A percentile compares a stretch with the other conserved stretches of the same genome.
These are phyloP conservation scores for Strix aluco DNA, from an alignment of 2,113 vertebrate genomes.

Conservation along the genomic window DNA sequence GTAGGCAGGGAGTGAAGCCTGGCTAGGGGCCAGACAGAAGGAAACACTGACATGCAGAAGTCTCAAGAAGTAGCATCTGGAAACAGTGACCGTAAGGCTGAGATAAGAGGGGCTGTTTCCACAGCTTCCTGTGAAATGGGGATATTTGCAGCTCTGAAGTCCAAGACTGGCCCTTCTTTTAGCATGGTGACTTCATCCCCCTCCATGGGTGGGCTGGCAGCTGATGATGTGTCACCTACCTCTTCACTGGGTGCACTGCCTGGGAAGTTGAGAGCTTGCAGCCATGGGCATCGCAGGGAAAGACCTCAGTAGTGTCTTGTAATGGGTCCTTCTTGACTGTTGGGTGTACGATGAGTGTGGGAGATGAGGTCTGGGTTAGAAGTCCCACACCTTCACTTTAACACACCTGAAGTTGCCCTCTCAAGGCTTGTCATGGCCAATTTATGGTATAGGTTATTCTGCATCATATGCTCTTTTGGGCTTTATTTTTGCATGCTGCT, in stretches of 20 bases:
- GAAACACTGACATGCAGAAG: neutral
- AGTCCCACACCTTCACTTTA: neutral
- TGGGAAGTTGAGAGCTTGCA: neutral
- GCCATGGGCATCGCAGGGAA: accelerated
- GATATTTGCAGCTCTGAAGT: neutral
- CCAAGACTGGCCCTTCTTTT: neutral
- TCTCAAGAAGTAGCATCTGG: neutral
- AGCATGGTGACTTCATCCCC: neutral
- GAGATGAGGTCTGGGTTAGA: neutral
- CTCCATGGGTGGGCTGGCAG: neutral
- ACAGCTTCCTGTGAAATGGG: neutral
- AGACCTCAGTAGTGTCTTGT: neutral
- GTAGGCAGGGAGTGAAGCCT: neutral
- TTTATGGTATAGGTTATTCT: neutral
- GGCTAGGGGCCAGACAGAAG: neutral
- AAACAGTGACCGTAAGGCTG: neutral
- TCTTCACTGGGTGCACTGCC: neutral
- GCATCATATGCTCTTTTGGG: accelerated
- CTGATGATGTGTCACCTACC: accelerated
- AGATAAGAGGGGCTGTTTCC: neutral
- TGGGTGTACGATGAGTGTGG: neutral
- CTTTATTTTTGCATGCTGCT: neutral
- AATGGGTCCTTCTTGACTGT: accelerated
- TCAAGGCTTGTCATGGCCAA: neutral
- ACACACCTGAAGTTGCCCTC: neutral